phyloP scores from a whole-genome alignment of 2,113 vertebrate species.

The Ameiurus melas region DNA sequence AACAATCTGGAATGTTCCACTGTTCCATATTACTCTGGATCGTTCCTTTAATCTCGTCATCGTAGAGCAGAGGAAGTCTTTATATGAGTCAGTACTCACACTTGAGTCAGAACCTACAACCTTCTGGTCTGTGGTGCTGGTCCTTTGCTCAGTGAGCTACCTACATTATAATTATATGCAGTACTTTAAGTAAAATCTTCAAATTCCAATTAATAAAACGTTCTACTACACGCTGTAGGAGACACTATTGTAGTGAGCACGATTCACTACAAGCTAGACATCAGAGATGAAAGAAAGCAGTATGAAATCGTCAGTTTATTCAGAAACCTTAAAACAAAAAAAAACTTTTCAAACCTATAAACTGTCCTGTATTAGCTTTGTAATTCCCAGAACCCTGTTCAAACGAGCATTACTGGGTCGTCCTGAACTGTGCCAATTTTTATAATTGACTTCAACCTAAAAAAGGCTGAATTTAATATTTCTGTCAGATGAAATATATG shows the following conservation, averaged over 20 bases:
- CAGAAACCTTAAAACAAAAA: neutral
- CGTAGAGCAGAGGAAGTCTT: neutral
- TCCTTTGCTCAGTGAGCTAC: neutral
- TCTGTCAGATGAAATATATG: slow-evolving; percentile 48
- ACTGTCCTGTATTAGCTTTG: neutral
- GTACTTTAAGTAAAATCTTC: neutral
- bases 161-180: neutral
- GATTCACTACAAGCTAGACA: neutral
- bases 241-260: neutral
- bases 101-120: neutral
- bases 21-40: neutral
- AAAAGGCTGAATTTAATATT: slow-evolving; percentile 50
- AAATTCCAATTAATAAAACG: neutral
- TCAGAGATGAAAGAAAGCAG: neutral
- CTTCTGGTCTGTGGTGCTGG: neutral
- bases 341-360: neutral
- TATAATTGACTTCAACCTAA: slow-evolving; percentile 50
- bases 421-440: slow-evolving; percentile 45
- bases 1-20: neutral
- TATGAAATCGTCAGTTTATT: neutral
- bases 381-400: slow-evolving; percentile 20
- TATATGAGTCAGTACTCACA: neutral
- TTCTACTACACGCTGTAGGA: neutral
- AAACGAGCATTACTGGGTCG: slow-evolving; percentile 28
- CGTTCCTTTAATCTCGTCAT: neutral